Evolutionary conservation across 2,888 invertebrate species (phyloP).

Genomic region (Candidula unifasciata): DNA sequence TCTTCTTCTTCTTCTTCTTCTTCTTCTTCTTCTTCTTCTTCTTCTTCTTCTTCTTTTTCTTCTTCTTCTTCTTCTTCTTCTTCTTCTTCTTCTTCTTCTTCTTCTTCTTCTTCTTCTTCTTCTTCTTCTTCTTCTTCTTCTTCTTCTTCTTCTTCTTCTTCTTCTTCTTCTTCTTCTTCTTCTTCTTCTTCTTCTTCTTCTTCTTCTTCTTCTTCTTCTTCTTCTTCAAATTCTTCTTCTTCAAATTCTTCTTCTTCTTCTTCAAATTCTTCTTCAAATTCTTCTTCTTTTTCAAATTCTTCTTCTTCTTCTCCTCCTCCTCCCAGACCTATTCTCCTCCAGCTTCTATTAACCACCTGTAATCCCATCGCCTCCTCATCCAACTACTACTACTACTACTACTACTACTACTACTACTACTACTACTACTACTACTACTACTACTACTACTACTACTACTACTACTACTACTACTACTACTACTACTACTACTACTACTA

Average conservation of each 20-base stretch:
- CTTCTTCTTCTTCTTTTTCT: constrained; percentile 11
- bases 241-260: constrained; percentile 15
- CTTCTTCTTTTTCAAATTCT: not conserved
- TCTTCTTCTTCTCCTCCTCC: not conserved
- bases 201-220: not conserved
- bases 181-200: not conserved
- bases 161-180: too few relatives aligned
- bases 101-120: constrained; percentile 4
- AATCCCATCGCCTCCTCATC: not conserved
- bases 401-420: not conserved
- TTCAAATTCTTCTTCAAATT: constrained; percentile 9
- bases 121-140: constrained; percentile 34
- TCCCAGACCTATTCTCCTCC: not conserved
- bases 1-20: constrained; percentile 25
- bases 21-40: constrained; percentile 24
- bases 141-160: not conserved
- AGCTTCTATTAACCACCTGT: too few relatives aligned
- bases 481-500: constrained; percentile 1
- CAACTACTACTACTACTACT: not conserved
- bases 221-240: not conserved
- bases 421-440: not conserved
- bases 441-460: not conserved
- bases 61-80: constrained; percentile 19
- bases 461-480: constrained; percentile 5
- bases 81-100: constrained; percentile 18